Conservation (phyloP, 2,113 vertebrate species). For the Clarias magur region DNA sequence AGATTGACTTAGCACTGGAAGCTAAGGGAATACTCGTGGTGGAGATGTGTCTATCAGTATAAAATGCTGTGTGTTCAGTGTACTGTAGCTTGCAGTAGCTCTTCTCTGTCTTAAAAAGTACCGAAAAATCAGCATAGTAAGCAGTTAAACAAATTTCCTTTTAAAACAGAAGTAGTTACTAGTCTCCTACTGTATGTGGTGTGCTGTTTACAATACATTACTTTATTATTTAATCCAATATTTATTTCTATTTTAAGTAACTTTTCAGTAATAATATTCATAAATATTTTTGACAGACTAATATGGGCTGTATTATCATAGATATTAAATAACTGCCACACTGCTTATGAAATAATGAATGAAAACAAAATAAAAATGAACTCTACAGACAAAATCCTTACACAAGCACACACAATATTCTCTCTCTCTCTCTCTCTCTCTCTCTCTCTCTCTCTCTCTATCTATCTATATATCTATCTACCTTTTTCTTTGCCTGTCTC, state of each 20-base stretch:
- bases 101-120: not conserved
- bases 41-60: not conserved
- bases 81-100: not conserved
- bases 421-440: not conserved
- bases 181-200: not conserved
- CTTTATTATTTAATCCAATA: not conserved
- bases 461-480: not conserved
- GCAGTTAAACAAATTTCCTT: not conserved
- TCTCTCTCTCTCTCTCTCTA: not conserved
- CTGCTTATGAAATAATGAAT: not conserved
- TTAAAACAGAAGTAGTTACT: not conserved
- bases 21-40: not conserved
- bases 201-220: not conserved
- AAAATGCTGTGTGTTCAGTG: not conserved
- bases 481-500: not conserved
- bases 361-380: not conserved
- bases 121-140: not conserved
- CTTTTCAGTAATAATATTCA: not conserved
- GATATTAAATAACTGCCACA: not conserved
- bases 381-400: not conserved
- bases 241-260: not conserved
- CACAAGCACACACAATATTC: not conserved
- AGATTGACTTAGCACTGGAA: not conserved
- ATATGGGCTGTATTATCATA: not conserved
- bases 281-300: not conserved